Evolutionary conservation across 2,797 vertebrate species (phyloP).

Genomic region (Propithecus perrieri): DNA sequence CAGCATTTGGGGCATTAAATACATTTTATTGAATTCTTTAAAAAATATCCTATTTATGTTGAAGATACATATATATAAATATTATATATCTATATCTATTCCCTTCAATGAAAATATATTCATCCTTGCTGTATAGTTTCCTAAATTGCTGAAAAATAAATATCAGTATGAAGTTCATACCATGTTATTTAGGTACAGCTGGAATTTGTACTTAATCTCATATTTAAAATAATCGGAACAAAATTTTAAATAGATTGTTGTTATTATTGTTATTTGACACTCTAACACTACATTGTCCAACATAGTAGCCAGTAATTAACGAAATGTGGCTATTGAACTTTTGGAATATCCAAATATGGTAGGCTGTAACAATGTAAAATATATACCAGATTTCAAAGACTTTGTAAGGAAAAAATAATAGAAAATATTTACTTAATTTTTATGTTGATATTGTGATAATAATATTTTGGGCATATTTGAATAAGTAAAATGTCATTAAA

Average conservation of each 20-base stretch:
- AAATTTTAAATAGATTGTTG: neutral
- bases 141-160: neutral
- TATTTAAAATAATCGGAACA: neutral
- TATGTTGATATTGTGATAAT: neutral
- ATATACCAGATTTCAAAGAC: neutral
- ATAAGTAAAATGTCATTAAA: neutral
- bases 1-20: neutral
- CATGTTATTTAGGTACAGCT: neutral
- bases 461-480: neutral
- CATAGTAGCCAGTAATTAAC: neutral
- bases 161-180: neutral
- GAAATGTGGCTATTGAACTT: neutral
- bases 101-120: neutral
- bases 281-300: neutral
- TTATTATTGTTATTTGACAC: neutral
- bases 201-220: neutral
- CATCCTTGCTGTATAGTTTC: neutral
- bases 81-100: no score
- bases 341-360: neutral
- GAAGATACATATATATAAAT: neutral
- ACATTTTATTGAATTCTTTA: neutral
- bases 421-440: neutral
- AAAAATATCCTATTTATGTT: neutral
- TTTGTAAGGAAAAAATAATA: neutral
- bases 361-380: neutral